A percentile compares a stretch with the other conserved stretches of the same genome.
Evolutionary conservation across 2,888 invertebrate species (phyloP).

Genomic region (Eurytoma adleriae): DNA sequence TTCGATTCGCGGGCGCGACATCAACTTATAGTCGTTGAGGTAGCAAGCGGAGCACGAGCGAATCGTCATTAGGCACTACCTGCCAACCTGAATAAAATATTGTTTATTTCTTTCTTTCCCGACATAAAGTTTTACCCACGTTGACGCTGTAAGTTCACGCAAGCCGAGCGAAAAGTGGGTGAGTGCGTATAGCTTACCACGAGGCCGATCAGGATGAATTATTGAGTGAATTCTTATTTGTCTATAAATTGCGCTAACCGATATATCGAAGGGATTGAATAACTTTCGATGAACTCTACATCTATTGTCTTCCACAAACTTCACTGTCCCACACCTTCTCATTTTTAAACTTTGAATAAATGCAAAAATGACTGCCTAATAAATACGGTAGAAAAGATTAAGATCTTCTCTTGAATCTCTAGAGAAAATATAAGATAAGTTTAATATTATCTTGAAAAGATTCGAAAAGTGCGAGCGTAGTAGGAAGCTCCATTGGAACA

Average conservation of each 20-base stretch:
- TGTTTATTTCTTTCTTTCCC: background rate
- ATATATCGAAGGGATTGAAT: too few species aligned
- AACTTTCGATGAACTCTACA: too few species aligned
- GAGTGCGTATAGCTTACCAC: background rate
- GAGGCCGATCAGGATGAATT: background rate
- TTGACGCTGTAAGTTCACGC: background rate
- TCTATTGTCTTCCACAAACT: too few species aligned
- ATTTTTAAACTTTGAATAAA: too few species aligned
- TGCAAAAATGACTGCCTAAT: too few species aligned
- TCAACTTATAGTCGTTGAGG: background rate
- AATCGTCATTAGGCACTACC: conserved; percentile 4
- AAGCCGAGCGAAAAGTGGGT: background rate
- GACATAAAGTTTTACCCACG: background rate
- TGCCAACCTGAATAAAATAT: background rate
- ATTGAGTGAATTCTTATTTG: background rate
- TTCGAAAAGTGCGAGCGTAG: background rate
- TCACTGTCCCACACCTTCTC: too few species aligned
- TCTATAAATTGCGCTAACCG: too few species aligned
- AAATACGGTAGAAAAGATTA: too few species aligned
- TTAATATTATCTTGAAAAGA: background rate
- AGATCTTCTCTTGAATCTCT: too few species aligned
- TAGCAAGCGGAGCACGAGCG: background rate
- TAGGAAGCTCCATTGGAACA: background rate
- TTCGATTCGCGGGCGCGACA: conserved; percentile 12
- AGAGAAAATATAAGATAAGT: too few species aligned